These are phyloP conservation scores for Dicyrtoma fusca DNA, from an alignment of 2,888 invertebrate genomes.

Conservation along the genomic window DNA sequence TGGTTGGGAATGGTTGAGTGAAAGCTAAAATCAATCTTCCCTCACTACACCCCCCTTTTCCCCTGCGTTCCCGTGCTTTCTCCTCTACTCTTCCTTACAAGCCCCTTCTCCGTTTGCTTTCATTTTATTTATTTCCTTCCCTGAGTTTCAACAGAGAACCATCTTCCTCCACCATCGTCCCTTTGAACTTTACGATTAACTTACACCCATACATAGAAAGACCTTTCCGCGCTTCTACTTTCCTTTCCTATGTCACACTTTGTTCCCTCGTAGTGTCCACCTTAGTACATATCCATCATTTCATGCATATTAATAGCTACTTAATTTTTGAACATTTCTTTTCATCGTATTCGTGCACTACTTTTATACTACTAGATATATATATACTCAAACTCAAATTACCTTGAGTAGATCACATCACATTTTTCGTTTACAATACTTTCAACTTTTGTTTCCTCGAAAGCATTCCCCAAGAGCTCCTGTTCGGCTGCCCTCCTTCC, in stretches of 20 bases:
- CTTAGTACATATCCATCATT: neutral
- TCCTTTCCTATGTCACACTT: neutral
- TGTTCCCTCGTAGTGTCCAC: neutral
- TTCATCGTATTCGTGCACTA: constrained; percentile 10
- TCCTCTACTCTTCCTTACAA: neutral
- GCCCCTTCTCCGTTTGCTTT: constrained; percentile 8
- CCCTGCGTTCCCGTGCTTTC: neutral
- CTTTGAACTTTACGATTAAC: neutral
- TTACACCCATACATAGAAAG: neutral
- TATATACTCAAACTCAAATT: neutral
- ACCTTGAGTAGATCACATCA: constrained; percentile 1
- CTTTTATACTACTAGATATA: neutral
- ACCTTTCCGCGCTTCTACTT: neutral
- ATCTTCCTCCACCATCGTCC: neutral
- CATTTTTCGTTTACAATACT: neutral
- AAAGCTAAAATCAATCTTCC: constrained; percentile 35
- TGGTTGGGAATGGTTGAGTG: constrained; percentile 26
- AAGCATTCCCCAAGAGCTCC: neutral
- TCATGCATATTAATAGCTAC: constrained; percentile 21
- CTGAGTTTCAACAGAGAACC: neutral
- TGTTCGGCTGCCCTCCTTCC: no score
- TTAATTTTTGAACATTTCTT: constrained; percentile 25
- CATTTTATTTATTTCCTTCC: neutral
- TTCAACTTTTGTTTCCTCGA: neutral
- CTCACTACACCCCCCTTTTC: neutral